Base-by-base conservation (phyloP, 1,140 invertebrate genomes). In the Plodia interpunctella region DNA sequence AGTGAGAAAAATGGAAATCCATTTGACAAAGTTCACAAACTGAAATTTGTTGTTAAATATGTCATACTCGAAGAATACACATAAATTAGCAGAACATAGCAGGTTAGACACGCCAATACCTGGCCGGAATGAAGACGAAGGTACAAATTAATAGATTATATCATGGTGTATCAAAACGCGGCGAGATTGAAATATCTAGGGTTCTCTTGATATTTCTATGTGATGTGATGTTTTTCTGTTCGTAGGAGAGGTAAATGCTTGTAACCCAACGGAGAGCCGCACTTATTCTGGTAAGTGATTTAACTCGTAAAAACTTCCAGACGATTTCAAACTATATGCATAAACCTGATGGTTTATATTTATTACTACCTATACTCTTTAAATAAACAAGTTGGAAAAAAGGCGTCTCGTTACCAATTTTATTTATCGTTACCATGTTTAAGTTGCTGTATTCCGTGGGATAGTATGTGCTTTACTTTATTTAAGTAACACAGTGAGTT, bases 21-120 rank as follows among this genome's bases (percentile, higher is more conserved):
- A 80, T 88, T 87, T 87, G 85, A 87, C 85, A 85, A 81, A 78
- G 72, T 66, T 78, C 61, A 76, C 72, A 80, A 70, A 79, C 70
- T 83, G 81, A 88, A 88, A 88, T 87, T 88, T 79, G 76, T 78
- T 80, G 86, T 88, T 80, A 75, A 80, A 82, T 83, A 88, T 88
- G 86, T 88, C 86, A 86, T 51, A 80, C 65, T 76, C 83, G 72
- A 88, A 80, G 81, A 86, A 78, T 81, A 72, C 63, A 73, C 61
- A 73, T 58, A 83, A 86, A 83, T 73, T 81, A 74, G 51, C 78
- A 58, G 78, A 83, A 65, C 85, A 79, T 80, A 74, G 63, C 70
- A 77, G 60, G 72, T 66, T 70, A 77, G 76, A 83, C 56, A 62
- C 64, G 55, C 64, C 74, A 28, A 57, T 60, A 63, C 68, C 65